Conservation (phyloP, 2,888 invertebrate species). For the Branchipolynoe longqiensis region DNA sequence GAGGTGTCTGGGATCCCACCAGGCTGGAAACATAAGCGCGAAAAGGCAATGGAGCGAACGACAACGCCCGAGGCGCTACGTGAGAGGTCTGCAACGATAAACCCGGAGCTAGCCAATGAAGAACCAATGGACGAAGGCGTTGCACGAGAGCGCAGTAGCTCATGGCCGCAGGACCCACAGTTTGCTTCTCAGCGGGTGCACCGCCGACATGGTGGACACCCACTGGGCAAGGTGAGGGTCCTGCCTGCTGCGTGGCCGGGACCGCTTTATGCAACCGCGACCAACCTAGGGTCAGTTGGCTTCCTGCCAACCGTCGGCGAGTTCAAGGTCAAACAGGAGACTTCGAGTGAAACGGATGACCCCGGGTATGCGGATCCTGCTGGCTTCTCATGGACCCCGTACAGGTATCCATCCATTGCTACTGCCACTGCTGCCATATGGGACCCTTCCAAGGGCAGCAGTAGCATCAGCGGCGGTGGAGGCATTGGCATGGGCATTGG, state of each 20-base stretch:
- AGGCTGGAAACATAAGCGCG: conserved; percentile 37
- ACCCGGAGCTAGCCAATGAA: not conserved
- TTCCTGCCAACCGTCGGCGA: conserved; percentile 26
- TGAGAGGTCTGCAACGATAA: conserved; percentile 8
- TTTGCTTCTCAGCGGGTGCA: conserved; percentile 4
- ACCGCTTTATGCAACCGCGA: conserved; percentile 1
- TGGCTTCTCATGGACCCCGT: conserved; percentile 8
- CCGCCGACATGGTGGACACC: conserved; percentile 1
- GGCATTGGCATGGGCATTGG: too few relatives aligned
- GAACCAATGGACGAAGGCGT: not conserved
- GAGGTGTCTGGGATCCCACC: conserved; percentile 25
- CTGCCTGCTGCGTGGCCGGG: conserved; percentile 24
- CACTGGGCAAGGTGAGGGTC: not conserved
- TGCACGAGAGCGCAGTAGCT: conserved; percentile 40
- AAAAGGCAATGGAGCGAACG: conserved; percentile 28
- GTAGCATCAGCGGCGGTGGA: too few relatives aligned
- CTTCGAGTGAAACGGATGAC: conserved; percentile 6
- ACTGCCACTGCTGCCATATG: too few relatives aligned
- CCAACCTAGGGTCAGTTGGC: conserved; percentile 21
- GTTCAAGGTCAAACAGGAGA: conserved; percentile 32
- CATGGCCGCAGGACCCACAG: conserved; percentile 38
- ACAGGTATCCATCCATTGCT: not conserved
- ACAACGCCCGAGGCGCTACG: not conserved
- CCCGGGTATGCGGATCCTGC: conserved; percentile 20
- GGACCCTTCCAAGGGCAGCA: not conserved